phyloP scores from a whole-genome alignment of 2,888 invertebrate genomes.

The Sinhomidia bicolor region DNA sequence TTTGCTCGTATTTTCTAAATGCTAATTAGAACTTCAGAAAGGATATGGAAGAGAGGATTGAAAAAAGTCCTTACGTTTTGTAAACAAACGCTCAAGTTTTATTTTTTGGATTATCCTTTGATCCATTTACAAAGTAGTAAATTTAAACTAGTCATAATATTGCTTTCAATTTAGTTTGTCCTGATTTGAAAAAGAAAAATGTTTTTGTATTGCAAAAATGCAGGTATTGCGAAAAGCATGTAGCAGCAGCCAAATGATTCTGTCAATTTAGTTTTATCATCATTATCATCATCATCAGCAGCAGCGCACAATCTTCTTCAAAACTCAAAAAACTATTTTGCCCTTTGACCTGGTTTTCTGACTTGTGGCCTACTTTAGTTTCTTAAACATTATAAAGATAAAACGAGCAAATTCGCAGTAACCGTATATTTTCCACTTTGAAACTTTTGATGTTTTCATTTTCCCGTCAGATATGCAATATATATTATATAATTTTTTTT shows the following conservation, averaged over 20 bases:
- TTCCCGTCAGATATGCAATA: too few relatives aligned
- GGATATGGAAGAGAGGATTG: too few relatives aligned
- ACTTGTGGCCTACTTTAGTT: slow-evolving; percentile 44
- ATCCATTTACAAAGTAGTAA: too few relatives aligned
- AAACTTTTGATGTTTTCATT: slow-evolving; percentile 32
- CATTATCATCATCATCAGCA: background rate
- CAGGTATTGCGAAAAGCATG: background rate
- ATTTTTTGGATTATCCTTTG: too few relatives aligned
- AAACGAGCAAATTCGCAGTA: background rate
- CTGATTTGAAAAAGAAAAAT: background rate
- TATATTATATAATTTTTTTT: too few relatives aligned
- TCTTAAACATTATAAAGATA: slow-evolving; percentile 14
- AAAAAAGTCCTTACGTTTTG: too few relatives aligned
- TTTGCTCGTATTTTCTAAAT: too few relatives aligned
- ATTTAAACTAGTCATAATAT: background rate
- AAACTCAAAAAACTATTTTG: background rate
- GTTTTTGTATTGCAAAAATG: background rate
- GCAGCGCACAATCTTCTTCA: background rate
- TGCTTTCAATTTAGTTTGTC: background rate
- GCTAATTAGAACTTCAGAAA: too few relatives aligned
- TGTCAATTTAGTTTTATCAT: background rate
- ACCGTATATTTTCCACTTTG: background rate
- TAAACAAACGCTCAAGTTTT: too few relatives aligned
- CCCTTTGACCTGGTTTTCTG: slow-evolving; percentile 47
- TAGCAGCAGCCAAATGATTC: background rate